Evolutionary conservation across 1,140 invertebrate species (phyloP).

Genomic region (Drosophila rufa): DNA sequence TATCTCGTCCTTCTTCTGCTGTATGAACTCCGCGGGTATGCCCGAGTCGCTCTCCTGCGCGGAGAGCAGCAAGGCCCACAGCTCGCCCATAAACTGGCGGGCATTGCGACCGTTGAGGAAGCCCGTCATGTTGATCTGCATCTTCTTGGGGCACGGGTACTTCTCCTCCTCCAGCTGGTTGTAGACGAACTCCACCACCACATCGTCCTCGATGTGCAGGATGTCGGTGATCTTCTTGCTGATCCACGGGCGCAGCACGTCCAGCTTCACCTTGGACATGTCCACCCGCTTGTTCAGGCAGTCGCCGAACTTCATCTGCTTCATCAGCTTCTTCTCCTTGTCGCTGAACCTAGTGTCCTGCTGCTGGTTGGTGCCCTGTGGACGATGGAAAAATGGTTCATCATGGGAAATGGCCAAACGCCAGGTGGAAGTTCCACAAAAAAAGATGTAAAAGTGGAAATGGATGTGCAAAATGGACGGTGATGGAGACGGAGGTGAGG

Average conservation of each 20-base stretch:
- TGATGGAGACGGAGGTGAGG: background rate
- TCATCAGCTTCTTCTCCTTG: slow-evolving; percentile 99
- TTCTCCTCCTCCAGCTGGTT: slow-evolving; percentile 97
- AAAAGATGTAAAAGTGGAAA: background rate
- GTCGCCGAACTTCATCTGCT: slow-evolving; percentile 99
- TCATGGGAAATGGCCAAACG: no score
- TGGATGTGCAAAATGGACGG: background rate
- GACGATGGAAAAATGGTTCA: slow-evolving; percentile 3
- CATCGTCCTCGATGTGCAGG: slow-evolving; percentile 98
- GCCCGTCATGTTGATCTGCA: slow-evolving; percentile 99
- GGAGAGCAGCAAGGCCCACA: slow-evolving; percentile 97
- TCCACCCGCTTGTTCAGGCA: slow-evolving; percentile 97
- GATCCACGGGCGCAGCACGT: slow-evolving; percentile 99
- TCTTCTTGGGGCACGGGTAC: slow-evolving; percentile 98
- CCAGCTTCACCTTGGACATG: slow-evolving; percentile 99
- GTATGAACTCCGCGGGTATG: slow-evolving; percentile 96
- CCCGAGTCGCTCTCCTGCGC: slow-evolving; percentile 97
- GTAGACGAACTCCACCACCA: slow-evolving; percentile 99
- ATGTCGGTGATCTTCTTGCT: slow-evolving; percentile 97
- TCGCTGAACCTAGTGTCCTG: slow-evolving; percentile 99
- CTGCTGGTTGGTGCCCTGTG: slow-evolving; percentile 97
- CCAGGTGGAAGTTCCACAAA: background rate
- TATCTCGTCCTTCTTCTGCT: slow-evolving; percentile 98
- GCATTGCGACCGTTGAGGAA: slow-evolving; percentile 99
- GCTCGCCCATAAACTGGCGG: slow-evolving; percentile 97